Conservation (phyloP, 2,113 vertebrate species). For the Pelobates fuscus region DNA sequence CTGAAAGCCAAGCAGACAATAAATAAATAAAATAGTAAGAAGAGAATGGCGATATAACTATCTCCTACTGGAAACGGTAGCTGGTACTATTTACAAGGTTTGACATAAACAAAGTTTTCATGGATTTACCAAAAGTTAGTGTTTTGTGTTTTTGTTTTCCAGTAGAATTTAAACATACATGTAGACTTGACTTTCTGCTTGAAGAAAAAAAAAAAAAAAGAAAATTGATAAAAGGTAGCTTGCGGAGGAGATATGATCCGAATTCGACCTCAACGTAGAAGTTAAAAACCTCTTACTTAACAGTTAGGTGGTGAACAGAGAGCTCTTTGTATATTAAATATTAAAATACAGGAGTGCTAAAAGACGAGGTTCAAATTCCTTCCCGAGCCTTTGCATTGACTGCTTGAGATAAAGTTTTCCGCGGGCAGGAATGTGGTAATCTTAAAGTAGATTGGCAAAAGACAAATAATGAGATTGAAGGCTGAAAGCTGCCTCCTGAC, state of each 20-base stretch:
- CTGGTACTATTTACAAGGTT: too few species aligned
- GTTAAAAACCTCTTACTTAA: background rate
- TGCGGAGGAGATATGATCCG: background rate
- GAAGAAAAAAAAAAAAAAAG: too few species aligned
- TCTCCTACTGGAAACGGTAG: too few species aligned
- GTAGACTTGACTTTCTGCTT: too few species aligned
- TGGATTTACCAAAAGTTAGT: too few species aligned
- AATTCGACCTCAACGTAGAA: background rate
- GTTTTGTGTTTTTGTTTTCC: too few species aligned
- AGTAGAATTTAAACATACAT: too few species aligned
- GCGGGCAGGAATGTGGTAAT: background rate
- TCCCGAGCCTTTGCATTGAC: background rate
- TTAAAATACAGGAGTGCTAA: conserved; percentile 32
- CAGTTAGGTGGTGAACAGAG: background rate
- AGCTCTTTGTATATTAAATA: conserved; percentile 27
- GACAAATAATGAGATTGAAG: background rate
- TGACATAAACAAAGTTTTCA: too few species aligned
- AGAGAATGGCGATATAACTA: too few species aligned
- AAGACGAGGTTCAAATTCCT: background rate
- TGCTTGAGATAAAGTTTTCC: background rate
- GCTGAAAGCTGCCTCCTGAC: too few species aligned
- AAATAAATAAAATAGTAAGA: too few species aligned
- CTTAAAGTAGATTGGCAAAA: background rate
- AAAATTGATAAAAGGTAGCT: background rate
- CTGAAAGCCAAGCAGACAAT: too few species aligned